Conservation (phyloP, 2,888 invertebrate species). For the Caenorhabditis imperialis region DNA sequence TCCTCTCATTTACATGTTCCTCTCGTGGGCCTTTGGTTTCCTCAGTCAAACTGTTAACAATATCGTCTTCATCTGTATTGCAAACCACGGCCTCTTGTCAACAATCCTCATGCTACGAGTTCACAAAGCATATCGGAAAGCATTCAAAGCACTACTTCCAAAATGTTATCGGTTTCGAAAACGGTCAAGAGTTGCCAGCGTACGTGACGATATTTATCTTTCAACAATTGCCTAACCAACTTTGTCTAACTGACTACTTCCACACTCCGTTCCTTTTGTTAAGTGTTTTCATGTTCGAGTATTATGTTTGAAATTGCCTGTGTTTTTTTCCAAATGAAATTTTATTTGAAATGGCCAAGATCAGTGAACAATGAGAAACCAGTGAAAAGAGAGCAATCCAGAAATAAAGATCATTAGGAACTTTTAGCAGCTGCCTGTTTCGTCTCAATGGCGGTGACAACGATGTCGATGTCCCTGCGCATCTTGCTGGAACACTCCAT, state of each 20-base stretch:
- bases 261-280: neutral
- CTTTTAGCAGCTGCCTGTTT: neutral
- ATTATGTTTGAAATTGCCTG: too few relatives aligned
- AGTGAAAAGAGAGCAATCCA: neutral
- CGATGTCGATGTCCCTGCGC: constrained; percentile 6
- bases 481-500: constrained; percentile 6
- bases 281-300: too few relatives aligned
- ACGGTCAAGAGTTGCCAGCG: constrained; percentile 12
- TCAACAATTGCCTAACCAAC: constrained; percentile 10
- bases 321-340: too few relatives aligned
- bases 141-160: constrained; percentile 11
- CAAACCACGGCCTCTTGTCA: constrained; percentile 28
- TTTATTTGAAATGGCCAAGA: too few relatives aligned
- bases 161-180: constrained; percentile 13
- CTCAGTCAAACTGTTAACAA: constrained; percentile 26
- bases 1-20: constrained; percentile 30
- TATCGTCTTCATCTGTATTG: constrained; percentile 32
- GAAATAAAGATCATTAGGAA: neutral
- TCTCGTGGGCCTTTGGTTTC: constrained; percentile 27
- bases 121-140: constrained; percentile 33
- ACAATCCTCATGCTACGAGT: constrained; percentile 23
- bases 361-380: neutral
- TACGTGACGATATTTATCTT: constrained; percentile 25
- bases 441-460: constrained; percentile 13
- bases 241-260: neutral